Evolutionary conservation across 1,140 invertebrate species (phyloP).

Genomic region (Meloidogyne floridensis): DNA sequence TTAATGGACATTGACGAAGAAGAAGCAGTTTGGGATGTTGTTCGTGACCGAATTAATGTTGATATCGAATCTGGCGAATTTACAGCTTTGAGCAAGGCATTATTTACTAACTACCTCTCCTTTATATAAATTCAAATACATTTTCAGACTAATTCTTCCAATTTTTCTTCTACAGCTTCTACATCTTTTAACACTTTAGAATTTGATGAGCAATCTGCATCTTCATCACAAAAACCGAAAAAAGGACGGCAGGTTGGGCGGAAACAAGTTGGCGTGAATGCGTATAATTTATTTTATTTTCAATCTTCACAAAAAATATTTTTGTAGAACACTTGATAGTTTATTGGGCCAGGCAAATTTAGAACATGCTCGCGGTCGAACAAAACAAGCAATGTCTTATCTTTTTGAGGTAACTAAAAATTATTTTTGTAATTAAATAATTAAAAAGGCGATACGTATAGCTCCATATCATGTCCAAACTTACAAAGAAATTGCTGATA

Average conservation of each 20-base stretch:
- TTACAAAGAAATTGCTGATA: slow-evolving; percentile 57
- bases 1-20: slow-evolving; percentile 21
- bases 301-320: slow-evolving; percentile 6
- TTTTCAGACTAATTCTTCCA: neutral
- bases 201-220: slow-evolving; percentile 18
- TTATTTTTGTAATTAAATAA: slow-evolving; percentile 14
- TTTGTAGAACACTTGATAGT: slow-evolving; percentile 43
- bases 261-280: slow-evolving; percentile 1
- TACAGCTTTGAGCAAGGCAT: slow-evolving; percentile 16
- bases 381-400: slow-evolving; percentile 50
- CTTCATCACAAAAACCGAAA: slow-evolving; percentile 20
- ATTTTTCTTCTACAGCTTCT: slow-evolving; percentile 1
- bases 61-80: slow-evolving; percentile 32
- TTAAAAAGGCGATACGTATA: slow-evolving; percentile 50
- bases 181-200: slow-evolving; percentile 11
- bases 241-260: neutral
- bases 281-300: neutral
- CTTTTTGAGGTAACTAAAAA: slow-evolving; percentile 45
- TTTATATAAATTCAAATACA: neutral
- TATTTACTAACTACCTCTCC: neutral
- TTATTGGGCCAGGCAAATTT: slow-evolving; percentile 62
- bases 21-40: slow-evolving; percentile 27
- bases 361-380: slow-evolving; percentile 47
- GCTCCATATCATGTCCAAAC: slow-evolving; percentile 58
- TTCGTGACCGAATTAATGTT: slow-evolving; percentile 27